Evolutionary conservation across 1,140 invertebrate species (phyloP), one percentile per base, ranked within the genome.

Genomic region (Calosoma granatense): DNA sequence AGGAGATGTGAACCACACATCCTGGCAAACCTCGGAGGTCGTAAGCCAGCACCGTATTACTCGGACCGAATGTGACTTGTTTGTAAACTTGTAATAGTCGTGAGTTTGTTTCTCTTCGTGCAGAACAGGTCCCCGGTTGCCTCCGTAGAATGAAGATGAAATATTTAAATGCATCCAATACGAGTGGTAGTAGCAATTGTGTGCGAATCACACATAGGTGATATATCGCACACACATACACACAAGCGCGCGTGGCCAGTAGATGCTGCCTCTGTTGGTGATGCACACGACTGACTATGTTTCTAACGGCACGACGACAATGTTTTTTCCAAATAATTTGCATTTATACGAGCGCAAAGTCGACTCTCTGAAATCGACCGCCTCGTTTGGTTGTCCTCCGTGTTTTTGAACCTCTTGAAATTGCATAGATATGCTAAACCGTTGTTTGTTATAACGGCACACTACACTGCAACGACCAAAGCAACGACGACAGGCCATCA

Each of bases 21-120:
- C 26, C 6, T 36, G 26, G 26, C 6, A 36, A 47, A 47, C 41
- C 41, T 47, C 41, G 15, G 41, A 47, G 41, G 41, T 47, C 41
- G 41, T 47, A 47, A 47, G 41, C 41, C 15, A 14, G 41, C 17
- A 47, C 41, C 41, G 41, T 47, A 47, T 47, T 47, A 47, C 41
- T 36, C 41, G 15, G 6, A 9, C 41, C 41, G 41, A 47, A 47
- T 47, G 41, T 47, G 41, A 47, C 41, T 47, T 47, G 41, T 47
- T 47, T 47, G 41, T 47, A 47, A 47, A 47, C 41, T 47, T 47
- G 41, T 47, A 47, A 47, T 47, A 47, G 41, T 47, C 41, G 41
- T 12, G 41, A 47, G 41, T 47, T 47, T 47, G 41, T 47, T 36
- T 47, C 41, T 6, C 41, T 17, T 47, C 17, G 9, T 11, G 9